Evolutionary conservation across 2,113 vertebrate genomes (phyloP).

Genomic region (Pterocles orientalis): DNA sequence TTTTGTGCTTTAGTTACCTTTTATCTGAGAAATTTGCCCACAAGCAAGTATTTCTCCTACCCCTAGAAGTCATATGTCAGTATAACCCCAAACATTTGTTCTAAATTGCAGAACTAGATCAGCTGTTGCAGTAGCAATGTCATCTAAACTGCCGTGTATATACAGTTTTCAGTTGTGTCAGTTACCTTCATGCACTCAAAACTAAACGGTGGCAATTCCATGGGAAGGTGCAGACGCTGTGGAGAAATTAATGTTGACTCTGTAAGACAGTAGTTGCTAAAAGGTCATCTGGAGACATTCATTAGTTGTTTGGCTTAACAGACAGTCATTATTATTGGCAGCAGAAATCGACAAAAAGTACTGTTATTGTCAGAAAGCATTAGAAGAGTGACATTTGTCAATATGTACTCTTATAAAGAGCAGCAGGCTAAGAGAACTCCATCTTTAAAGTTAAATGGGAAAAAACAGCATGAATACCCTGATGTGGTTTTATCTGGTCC

Average conservation of each 20-base stretch:
- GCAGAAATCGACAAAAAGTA: slow-evolving; percentile 4
- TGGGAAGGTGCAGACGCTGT: background rate
- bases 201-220: background rate
- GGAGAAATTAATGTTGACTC: background rate
- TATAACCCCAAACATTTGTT: rapidly evolving
- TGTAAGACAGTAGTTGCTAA: background rate
- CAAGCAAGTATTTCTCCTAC: background rate
- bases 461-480: background rate
- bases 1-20: background rate
- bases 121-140: background rate
- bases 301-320: slow-evolving; percentile 42
- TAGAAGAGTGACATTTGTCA: slow-evolving; percentile 40
- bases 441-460: background rate
- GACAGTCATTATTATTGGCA: slow-evolving; percentile 50
- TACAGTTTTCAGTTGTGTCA: background rate
- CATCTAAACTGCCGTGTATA: background rate
- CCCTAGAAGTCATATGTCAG: background rate
- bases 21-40: background rate
- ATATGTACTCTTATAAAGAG: background rate
- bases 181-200: background rate
- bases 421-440: background rate
- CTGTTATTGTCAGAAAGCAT: slow-evolving; percentile 37
- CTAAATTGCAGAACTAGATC: background rate
- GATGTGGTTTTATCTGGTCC: background rate
- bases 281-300: slow-evolving; percentile 42